phyloP scores from a whole-genome alignment of 2,113 vertebrate genomes.

The Brienomyrus brachyistius region DNA sequence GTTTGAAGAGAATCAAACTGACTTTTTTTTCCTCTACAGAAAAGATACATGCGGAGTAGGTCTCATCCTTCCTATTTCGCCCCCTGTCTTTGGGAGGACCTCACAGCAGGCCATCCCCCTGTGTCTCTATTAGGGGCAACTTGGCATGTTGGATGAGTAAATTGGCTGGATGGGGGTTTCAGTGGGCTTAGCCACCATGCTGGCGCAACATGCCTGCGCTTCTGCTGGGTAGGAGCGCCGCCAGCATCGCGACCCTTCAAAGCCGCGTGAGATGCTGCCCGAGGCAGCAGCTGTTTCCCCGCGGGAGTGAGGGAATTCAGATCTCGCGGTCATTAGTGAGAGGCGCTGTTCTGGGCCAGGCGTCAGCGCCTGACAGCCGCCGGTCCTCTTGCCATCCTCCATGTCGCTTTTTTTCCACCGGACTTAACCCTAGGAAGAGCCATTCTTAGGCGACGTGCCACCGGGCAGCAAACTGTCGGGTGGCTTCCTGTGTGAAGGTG shows the following conservation, averaged over 20 bases:
- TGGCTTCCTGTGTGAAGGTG: not conserved
- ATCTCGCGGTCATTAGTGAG: conserved; percentile 61
- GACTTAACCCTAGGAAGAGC: conserved; percentile 1
- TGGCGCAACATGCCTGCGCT: conserved; percentile 51
- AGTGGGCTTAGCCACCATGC: conserved; percentile 60
- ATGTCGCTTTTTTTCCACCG: conserved; percentile 13
- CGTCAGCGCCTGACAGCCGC: conserved; percentile 51
- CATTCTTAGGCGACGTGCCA: not conserved
- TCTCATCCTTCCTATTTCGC: conserved; percentile 1
- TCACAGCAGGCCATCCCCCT: conserved; percentile 47
- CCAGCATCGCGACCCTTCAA: conserved; percentile 50
- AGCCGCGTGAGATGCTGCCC: conserved; percentile 42
- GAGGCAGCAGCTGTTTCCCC: conserved; percentile 61
- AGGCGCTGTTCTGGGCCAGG: conserved; percentile 47
- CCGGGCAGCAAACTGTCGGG: not conserved
- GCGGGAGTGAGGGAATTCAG: conserved; percentile 47
- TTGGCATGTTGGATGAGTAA: conserved; percentile 55
- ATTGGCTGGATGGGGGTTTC: conserved; percentile 60
- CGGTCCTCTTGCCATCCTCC: conserved; percentile 39
- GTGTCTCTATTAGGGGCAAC: conserved; percentile 59
- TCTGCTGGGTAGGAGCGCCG: conserved; percentile 44
- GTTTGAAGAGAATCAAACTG: conserved; percentile 42
- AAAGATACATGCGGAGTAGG: not conserved
- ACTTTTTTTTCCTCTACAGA: not conserved
- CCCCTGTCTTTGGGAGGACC: conserved; percentile 42